phyloP scores from a whole-genome alignment of 2,888 invertebrate species.

The Torymus tubicola region DNA sequence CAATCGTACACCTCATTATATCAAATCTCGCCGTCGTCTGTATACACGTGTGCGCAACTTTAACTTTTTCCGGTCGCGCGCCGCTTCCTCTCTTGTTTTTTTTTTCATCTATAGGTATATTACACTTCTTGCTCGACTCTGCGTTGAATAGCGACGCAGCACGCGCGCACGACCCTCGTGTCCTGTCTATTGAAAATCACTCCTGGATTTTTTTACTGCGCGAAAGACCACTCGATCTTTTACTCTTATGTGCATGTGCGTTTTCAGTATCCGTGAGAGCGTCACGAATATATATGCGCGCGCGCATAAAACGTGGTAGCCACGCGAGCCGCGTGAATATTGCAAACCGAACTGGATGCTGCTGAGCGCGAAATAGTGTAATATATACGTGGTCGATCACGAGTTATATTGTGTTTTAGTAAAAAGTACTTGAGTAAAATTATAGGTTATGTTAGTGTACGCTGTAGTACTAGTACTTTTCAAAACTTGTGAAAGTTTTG shows the following conservation, averaged over 20 bases:
- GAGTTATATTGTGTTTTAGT: too few species aligned
- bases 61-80: constrained; percentile 13
- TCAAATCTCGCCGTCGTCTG: background rate
- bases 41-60: constrained; percentile 5
- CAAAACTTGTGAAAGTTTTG: too few species aligned
- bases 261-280: too few species aligned
- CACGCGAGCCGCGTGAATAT: background rate
- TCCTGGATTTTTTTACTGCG: constrained; percentile 13
- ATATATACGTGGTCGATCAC: too few species aligned
- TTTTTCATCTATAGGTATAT: background rate
- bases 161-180: background rate
- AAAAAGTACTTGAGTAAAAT: too few species aligned
- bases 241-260: too few species aligned
- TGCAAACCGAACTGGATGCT: background rate
- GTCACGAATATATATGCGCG: background rate
- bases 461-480: too few species aligned
- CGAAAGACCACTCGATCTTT: too few species aligned
- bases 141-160: background rate
- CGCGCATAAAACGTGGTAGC: background rate
- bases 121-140: background rate
- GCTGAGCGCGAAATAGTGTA: background rate
- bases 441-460: too few species aligned
- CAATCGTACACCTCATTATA: background rate
- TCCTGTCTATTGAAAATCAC: constrained; percentile 33
- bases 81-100: background rate